phyloP scores from a whole-genome alignment of 2,888 invertebrate species.

The Sialis fuliginosa region DNA sequence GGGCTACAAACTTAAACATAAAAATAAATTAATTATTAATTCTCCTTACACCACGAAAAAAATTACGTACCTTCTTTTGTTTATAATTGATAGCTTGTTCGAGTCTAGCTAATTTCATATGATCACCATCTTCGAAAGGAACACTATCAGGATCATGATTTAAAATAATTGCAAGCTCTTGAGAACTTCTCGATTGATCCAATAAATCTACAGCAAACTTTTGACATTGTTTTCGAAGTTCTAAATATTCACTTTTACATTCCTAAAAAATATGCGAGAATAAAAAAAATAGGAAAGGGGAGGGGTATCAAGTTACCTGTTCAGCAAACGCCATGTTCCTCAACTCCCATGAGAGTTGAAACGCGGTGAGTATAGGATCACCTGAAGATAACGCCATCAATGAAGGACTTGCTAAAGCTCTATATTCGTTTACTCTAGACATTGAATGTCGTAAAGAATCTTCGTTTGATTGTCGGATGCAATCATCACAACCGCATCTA shows the following conservation, averaged over 20 bases:
- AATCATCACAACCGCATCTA: conserved; percentile 80
- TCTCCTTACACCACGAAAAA: no score
- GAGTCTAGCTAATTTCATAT: conserved; percentile 69
- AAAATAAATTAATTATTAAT: neutral
- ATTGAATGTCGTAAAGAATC: conserved; percentile 69
- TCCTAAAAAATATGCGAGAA: conserved; percentile 31
- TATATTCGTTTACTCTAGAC: conserved; percentile 82
- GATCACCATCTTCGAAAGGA: conserved; percentile 58
- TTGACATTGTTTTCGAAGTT: conserved; percentile 70
- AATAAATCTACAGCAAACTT: conserved; percentile 81
- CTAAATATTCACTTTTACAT: conserved; percentile 78
- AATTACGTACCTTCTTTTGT: conserved; percentile 64
- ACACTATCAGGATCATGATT: conserved; percentile 71
- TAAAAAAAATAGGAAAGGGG: neutral
- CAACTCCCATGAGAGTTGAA: conserved; percentile 89
- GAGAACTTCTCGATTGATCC: conserved; percentile 80
- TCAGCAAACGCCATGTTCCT: conserved; percentile 77
- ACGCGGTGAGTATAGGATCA: conserved; percentile 87
- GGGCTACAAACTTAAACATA: conserved; percentile 67
- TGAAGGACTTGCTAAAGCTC: conserved; percentile 82
- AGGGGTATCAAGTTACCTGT: conserved; percentile 29
- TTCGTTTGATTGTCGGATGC: conserved; percentile 54
- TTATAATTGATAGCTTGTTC: conserved; percentile 86
- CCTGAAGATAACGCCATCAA: conserved; percentile 82
- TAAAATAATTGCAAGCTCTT: conserved; percentile 82